Percentiles rank a stretch among this genome's conserved stretches.
These are phyloP conservation scores for Toxotes chatareus DNA, from an alignment of 2,113 vertebrate species.

Conservation along the genomic window DNA sequence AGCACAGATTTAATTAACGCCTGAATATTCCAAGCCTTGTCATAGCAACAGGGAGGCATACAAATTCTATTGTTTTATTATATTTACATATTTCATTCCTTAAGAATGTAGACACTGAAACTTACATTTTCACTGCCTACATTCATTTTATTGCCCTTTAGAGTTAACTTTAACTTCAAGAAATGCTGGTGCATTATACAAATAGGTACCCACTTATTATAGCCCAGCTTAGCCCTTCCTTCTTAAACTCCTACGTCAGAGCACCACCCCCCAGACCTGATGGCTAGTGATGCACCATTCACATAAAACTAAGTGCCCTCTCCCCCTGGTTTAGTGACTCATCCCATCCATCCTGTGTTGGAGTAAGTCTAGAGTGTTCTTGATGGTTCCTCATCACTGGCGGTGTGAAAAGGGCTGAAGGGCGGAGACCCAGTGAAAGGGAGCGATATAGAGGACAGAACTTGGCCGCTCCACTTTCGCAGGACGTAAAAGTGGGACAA, in stretches of 20 bases:
- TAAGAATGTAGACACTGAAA: not conserved
- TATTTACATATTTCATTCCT: not conserved
- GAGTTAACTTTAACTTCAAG: not conserved
- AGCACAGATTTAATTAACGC: constrained; percentile 41
- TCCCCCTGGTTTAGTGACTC: constrained; percentile 51
- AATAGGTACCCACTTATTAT: not conserved
- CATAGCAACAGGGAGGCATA: not conserved
- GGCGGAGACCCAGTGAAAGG: constrained; percentile 71
- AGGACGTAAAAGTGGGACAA: constrained; percentile 87
- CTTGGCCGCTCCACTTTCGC: constrained; percentile 86
- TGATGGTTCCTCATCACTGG: constrained; percentile 36
- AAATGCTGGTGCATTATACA: not conserved
- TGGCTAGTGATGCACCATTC: constrained; percentile 51
- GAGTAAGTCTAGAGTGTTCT: constrained; percentile 38
- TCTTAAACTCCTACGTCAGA: constrained; percentile 47
- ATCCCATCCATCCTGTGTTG: constrained; percentile 45
- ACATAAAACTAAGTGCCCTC: constrained; percentile 43
- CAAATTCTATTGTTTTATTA: not conserved
- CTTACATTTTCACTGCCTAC: not conserved
- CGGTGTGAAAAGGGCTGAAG: constrained; percentile 65
- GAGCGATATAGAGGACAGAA: constrained; percentile 80
- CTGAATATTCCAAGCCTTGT: constrained; percentile 28
- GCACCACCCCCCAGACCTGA: constrained; percentile 31
- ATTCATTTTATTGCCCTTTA: not conserved
- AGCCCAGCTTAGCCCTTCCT: constrained; percentile 16